Evolutionary conservation across 2,113 vertebrate species (phyloP).

Genomic region (Mormoops blainvillei): DNA sequence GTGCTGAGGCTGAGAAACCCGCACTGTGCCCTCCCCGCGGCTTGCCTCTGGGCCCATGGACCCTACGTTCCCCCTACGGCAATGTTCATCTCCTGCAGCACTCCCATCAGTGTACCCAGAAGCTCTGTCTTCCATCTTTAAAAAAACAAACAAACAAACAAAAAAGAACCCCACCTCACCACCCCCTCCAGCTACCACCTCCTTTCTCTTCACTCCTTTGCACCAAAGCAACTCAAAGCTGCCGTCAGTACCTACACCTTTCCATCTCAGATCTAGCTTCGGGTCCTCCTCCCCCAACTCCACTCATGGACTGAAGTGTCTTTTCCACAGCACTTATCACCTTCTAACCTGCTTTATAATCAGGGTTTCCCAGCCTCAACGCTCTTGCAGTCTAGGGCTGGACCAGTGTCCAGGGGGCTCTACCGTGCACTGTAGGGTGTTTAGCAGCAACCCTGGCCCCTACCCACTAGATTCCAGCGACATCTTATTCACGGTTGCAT

Average conservation of each 20-base stretch:
- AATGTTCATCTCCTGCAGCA: background rate
- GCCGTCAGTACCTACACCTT: background rate
- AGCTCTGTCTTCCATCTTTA: background rate
- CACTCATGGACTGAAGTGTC: background rate
- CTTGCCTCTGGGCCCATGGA: background rate
- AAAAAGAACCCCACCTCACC: background rate
- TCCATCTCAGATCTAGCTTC: too few species aligned
- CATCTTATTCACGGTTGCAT: background rate
- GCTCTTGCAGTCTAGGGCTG: background rate
- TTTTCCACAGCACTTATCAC: background rate
- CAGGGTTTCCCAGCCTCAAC: background rate
- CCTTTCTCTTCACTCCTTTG: background rate
- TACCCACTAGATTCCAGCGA: background rate
- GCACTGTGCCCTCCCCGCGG: accelerated
- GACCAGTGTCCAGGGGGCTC: background rate
- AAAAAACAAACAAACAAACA: too few species aligned
- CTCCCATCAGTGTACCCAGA: too few species aligned
- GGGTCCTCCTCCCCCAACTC: background rate
- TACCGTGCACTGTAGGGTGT: too few species aligned
- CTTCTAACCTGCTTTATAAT: background rate
- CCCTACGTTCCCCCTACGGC: background rate
- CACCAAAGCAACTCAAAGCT: background rate
- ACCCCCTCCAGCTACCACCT: background rate
- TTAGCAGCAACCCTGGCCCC: background rate
- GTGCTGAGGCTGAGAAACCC: background rate